phyloP scores from a whole-genome alignment of 2,113 vertebrate species.

The Pelecanus crispus region DNA sequence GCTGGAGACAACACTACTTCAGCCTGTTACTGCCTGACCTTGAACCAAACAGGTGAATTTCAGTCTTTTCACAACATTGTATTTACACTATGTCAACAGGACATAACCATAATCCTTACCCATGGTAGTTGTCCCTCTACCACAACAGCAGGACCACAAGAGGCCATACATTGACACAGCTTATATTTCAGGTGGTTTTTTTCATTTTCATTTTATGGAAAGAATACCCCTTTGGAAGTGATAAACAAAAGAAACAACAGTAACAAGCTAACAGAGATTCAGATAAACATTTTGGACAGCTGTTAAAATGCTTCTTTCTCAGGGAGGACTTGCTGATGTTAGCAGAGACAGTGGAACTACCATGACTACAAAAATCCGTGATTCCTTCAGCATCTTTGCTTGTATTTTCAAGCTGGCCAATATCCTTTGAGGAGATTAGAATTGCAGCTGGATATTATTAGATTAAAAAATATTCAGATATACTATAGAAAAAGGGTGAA shows the following conservation, averaged over 20 bases:
- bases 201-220: neutral
- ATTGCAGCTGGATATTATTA: neutral
- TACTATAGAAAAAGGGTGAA: neutral
- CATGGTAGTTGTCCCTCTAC: neutral
- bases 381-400: neutral
- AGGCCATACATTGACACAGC: accelerated
- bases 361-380: accelerated
- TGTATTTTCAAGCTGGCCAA: neutral
- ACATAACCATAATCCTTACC: neutral
- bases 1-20: neutral
- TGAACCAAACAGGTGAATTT: neutral
- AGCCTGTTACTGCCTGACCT: neutral
- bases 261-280: neutral
- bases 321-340: neutral
- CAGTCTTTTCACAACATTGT: neutral
- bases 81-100: neutral
- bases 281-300: neutral
- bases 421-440: neutral
- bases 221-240: neutral
- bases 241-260: neutral
- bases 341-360: neutral
- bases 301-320: neutral
- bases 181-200: neutral
- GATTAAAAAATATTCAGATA: neutral
- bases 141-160: neutral